phyloP scores from a whole-genome alignment of 2,888 invertebrate genomes.

The Drosophila austrosaltans region DNA sequence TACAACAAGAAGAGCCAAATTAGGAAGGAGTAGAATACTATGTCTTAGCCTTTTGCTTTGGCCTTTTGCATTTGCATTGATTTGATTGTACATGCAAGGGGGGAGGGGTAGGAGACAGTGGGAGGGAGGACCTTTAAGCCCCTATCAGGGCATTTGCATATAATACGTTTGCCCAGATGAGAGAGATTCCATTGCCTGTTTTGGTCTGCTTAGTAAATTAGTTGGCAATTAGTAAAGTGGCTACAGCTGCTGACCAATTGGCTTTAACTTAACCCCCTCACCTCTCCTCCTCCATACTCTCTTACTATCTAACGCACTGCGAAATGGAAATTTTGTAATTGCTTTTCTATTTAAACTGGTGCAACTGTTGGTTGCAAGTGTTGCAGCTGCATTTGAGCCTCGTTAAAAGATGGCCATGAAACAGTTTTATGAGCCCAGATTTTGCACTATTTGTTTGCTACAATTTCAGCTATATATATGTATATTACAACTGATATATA shows the following conservation, averaged over 20 bases:
- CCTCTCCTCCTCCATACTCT: too few relatives aligned
- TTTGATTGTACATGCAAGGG: neutral
- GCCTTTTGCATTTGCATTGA: constrained; percentile 1
- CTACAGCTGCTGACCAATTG: constrained; percentile 41
- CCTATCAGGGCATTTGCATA: constrained; percentile 11
- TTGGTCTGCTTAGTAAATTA: constrained; percentile 50
- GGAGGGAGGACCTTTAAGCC: too few relatives aligned
- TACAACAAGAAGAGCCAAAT: constrained; percentile 42
- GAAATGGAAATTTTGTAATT: constrained; percentile 33
- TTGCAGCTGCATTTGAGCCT: constrained; percentile 13
- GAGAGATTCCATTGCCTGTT: constrained; percentile 17
- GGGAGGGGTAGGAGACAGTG: neutral
- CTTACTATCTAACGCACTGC: neutral
- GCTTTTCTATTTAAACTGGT: constrained; percentile 41
- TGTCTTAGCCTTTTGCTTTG: neutral
- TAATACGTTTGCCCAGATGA: neutral
- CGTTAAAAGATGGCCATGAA: constrained; percentile 31
- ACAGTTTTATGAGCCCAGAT: neutral
- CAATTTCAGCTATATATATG: constrained; percentile 14
- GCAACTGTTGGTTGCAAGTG: constrained; percentile 16
- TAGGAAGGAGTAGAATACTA: constrained; percentile 8
- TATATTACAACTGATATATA: constrained; percentile 6
- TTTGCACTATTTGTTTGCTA: neutral
- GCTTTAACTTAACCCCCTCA: neutral
- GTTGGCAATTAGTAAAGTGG: constrained; percentile 66